Evolutionary conservation across 2,888 invertebrate genomes (phyloP), one percentile per base, ranked within the genome.

Genomic region (Trichogramma evanescens): DNA sequence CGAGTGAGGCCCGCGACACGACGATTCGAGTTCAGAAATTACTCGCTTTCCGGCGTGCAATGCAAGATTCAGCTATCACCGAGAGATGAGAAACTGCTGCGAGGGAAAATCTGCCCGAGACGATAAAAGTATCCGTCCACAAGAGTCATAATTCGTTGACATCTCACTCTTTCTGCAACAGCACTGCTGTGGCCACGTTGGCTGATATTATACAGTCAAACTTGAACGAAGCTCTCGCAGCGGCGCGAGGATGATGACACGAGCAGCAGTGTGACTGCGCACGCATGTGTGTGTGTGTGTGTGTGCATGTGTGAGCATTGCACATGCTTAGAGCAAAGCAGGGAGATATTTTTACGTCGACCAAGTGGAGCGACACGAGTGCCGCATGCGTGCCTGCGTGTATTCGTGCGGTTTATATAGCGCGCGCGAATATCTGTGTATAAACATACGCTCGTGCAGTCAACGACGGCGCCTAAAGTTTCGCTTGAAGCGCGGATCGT

Each of bases 341-440:
- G 59, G 60, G 67, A 67, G 72, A 70, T 73, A 72, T 72, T 72
- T 73, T 72, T 73, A 71, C 71, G 71, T 71, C 69, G 60, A 26
- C 26, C 26, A 72, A 70, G 71, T 69, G 68, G 71, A 71, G 69
- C 71, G 70, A 67, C 68, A 61, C 66, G 63, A 59, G 62, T 54
- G 54, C 56, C 58, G 60, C 58, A 58, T 56, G 56, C 56, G 59
- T 56, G 56, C 61, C 42, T 53, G 54, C 61, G 45, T 48, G 26
- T 26, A 26, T 26, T 9, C 43, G 50, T 54, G 39, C 40, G 57
- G 54, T 51, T 49, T 52, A 59, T 56, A 57, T 53, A 60, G 59
- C 58, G 48, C 56, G 5, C 50, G 52, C 59, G 55, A 44, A 54
- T 52, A 52, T 50, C 56, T 49, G 51, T 54, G 40, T 40, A 56